These are phyloP conservation scores for Centrocercus urophasianus DNA, from an alignment of 2,113 vertebrate species.

Conservation along the genomic window DNA sequence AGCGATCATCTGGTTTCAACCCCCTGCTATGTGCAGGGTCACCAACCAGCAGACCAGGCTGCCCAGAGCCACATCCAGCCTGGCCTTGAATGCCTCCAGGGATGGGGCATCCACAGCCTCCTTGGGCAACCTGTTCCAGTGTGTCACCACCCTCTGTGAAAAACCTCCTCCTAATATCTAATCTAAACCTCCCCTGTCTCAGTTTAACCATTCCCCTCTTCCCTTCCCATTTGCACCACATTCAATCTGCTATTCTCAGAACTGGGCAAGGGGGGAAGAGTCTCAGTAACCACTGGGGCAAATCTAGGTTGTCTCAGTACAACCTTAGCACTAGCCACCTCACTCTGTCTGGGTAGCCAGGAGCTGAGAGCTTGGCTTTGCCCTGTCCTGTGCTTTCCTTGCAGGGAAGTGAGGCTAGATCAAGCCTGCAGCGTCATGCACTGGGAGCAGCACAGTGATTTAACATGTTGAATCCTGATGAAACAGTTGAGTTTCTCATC, in stretches of 20 bases:
- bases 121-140: no score
- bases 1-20: no score
- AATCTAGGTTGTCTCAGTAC: neutral
- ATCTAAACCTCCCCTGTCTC: no score
- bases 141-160: no score
- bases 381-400: neutral
- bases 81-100: no score
- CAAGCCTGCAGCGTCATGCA: neutral
- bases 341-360: accelerated
- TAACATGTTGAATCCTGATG: neutral
- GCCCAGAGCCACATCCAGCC: no score
- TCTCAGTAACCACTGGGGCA: neutral
- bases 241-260: neutral
- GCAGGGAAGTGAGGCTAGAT: neutral
- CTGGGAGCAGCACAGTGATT: neutral
- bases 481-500: neutral
- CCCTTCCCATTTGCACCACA: neutral
- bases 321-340: neutral
- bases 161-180: no score
- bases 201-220: no score
- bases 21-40: no score
- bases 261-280: no score
- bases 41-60: no score
- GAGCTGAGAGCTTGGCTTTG: neutral
- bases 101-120: no score